phyloP scores from a whole-genome alignment of 1,140 invertebrate genomes.

The Triops cancriformis region DNA sequence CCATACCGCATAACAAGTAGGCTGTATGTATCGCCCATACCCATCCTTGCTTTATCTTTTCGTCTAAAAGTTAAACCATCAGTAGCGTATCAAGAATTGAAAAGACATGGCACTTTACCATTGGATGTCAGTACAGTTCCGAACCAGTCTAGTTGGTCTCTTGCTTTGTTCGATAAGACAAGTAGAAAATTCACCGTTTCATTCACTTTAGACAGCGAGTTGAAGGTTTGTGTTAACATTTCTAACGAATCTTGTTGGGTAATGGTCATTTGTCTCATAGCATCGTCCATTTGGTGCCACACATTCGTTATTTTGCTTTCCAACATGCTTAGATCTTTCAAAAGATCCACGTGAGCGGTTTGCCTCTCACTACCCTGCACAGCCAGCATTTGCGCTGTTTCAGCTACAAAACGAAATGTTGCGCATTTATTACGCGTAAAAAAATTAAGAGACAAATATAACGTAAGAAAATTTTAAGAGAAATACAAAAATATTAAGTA shows the following conservation, averaged over 20 bases:
- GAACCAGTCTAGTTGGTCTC: conserved; percentile 49
- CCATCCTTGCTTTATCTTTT: conserved; percentile 34
- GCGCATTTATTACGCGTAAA: background rate
- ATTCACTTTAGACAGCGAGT: conserved; percentile 42
- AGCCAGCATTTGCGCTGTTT: conserved; percentile 44
- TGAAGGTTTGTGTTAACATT: conserved; percentile 43
- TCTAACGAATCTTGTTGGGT: conserved; percentile 46
- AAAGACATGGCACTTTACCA: conserved; percentile 37
- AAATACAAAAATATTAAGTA: conserved; percentile 22
- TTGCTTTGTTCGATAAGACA: conserved; percentile 45
- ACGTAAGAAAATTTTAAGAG: too few species aligned
- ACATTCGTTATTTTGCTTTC: conserved; percentile 37
- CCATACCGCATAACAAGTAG: conserved; percentile 36
- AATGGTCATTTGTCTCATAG: conserved; percentile 49
- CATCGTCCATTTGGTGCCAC: conserved; percentile 45
- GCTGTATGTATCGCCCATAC: conserved; percentile 35
- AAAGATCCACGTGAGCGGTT: conserved; percentile 47
- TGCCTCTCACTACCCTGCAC: conserved; percentile 42
- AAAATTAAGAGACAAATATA: too few species aligned
- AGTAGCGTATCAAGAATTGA: background rate
- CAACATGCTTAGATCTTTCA: conserved; percentile 43
- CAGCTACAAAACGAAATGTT: conserved; percentile 38
- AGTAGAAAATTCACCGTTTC: conserved; percentile 48
- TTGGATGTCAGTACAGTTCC: conserved; percentile 46
- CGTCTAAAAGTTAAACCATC: conserved; percentile 30